A percentile compares a stretch with the other conserved stretches of the same genome.
Evolutionary conservation across 2,888 invertebrate species (phyloP).

Genomic region (Aphrophora alni): DNA sequence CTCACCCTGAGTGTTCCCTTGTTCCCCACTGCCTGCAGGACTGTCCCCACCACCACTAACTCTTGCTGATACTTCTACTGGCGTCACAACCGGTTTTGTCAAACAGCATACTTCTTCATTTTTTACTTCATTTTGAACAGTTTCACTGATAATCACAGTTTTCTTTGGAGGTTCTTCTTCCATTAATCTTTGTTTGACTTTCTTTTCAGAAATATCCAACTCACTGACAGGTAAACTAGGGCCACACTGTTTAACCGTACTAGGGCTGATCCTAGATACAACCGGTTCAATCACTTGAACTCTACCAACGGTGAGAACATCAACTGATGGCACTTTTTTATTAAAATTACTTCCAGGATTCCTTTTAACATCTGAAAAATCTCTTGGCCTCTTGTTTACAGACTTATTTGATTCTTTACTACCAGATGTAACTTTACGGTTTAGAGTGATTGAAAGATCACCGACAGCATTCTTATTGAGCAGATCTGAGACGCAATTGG

Average conservation of each 20-base stretch:
- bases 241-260: slow-evolving; percentile 37
- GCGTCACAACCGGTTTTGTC: slow-evolving; percentile 14
- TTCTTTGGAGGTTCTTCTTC: slow-evolving; percentile 56
- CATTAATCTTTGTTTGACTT: slow-evolving; percentile 65
- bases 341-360: slow-evolving; percentile 7
- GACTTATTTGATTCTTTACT: slow-evolving; percentile 17
- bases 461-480: slow-evolving; percentile 8
- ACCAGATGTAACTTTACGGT: slow-evolving; percentile 14
- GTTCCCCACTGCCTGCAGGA: slow-evolving; percentile 41
- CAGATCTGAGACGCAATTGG: slow-evolving; percentile 38
- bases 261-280: slow-evolving; percentile 40
- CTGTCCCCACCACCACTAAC: slow-evolving; percentile 43
- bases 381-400: slow-evolving; percentile 24
- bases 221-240: slow-evolving; percentile 53
- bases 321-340: slow-evolving; percentile 12
- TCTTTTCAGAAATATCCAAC: slow-evolving; percentile 62
- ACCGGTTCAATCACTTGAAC: slow-evolving; percentile 32
- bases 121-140: slow-evolving; percentile 40
- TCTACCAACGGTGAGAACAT: slow-evolving; percentile 24
- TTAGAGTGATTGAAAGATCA: slow-evolving; percentile 15
- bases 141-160: slow-evolving; percentile 40
- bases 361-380: slow-evolving; percentile 25
- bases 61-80: slow-evolving; percentile 28
- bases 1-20: slow-evolving; percentile 69
- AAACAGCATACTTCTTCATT: slow-evolving; percentile 32